Evolutionary conservation across 2,888 invertebrate genomes (phyloP).

Genomic region (Lycocerus yunnanus): DNA sequence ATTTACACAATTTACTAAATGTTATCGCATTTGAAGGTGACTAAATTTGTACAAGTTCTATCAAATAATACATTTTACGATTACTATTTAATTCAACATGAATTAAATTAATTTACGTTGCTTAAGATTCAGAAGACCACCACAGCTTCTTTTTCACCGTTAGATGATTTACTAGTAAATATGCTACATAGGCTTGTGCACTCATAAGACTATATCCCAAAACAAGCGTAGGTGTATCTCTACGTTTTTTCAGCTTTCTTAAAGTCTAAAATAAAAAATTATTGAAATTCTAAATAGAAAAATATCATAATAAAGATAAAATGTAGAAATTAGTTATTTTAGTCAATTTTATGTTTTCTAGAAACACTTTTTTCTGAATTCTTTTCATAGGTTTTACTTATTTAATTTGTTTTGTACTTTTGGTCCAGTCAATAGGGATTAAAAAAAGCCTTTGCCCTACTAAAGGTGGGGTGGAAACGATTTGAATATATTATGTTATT

Average conservation of each 20-base stretch:
- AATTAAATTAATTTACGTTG: neutral
- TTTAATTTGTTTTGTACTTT: too few species aligned
- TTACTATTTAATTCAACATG: neutral
- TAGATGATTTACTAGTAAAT: neutral
- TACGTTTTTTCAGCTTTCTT: neutral
- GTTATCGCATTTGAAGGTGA: neutral
- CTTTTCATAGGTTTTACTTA: too few species aligned
- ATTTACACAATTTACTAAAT: neutral
- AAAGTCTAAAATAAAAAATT: neutral
- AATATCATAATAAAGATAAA: too few species aligned
- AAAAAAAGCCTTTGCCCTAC: too few species aligned
- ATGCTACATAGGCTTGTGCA: neutral
- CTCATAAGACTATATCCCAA: neutral
- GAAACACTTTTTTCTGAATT: too few species aligned
- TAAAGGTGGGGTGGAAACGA: too few species aligned
- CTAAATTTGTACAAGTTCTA: neutral
- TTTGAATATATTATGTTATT: too few species aligned
- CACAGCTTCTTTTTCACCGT: neutral
- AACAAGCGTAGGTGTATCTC: neutral
- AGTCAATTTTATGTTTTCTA: too few species aligned
- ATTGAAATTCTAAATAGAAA: neutral
- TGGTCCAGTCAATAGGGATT: too few species aligned
- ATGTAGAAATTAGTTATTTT: too few species aligned
- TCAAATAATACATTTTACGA: neutral
- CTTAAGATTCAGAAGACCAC: neutral